phyloP scores from a whole-genome alignment of 2,888 invertebrate genomes.

The Drosophila sordidula region DNA sequence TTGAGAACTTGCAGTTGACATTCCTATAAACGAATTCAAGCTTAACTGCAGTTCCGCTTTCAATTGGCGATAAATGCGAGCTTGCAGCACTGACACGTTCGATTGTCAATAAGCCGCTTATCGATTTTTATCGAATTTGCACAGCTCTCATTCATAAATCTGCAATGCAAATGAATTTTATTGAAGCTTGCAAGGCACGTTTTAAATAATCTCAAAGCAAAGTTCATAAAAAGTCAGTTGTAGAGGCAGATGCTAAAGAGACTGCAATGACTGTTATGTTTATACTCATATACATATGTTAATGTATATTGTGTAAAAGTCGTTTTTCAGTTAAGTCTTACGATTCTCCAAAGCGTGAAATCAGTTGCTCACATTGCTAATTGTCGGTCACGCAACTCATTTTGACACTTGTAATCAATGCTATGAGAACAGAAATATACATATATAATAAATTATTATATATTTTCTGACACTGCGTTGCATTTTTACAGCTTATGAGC shows the following conservation, averaged over 20 bases:
- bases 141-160: slow-evolving; percentile 31
- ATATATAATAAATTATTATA: slow-evolving; percentile 5
- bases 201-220: neutral
- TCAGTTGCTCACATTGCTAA: slow-evolving; percentile 29
- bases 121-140: slow-evolving; percentile 26
- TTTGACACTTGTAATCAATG: slow-evolving; percentile 31
- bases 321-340: slow-evolving; percentile 9
- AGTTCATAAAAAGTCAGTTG: neutral
- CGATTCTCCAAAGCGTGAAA: slow-evolving; percentile 28
- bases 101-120: slow-evolving; percentile 16
- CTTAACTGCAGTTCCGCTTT: slow-evolving; percentile 36
- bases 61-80: slow-evolving; percentile 12
- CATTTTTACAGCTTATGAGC: neutral
- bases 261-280: neutral
- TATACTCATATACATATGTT: neutral
- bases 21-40: slow-evolving; percentile 1
- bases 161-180: neutral
- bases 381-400: slow-evolving; percentile 32
- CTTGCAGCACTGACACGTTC: slow-evolving; percentile 28
- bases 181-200: slow-evolving; percentile 18
- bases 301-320: slow-evolving; percentile 5
- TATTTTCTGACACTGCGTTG: neutral
- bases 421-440: slow-evolving; percentile 20
- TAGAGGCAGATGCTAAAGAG: neutral
- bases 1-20: slow-evolving; percentile 12